Conservation (phyloP, 2,797 vertebrate species). For the Buceros bicornis region DNA sequence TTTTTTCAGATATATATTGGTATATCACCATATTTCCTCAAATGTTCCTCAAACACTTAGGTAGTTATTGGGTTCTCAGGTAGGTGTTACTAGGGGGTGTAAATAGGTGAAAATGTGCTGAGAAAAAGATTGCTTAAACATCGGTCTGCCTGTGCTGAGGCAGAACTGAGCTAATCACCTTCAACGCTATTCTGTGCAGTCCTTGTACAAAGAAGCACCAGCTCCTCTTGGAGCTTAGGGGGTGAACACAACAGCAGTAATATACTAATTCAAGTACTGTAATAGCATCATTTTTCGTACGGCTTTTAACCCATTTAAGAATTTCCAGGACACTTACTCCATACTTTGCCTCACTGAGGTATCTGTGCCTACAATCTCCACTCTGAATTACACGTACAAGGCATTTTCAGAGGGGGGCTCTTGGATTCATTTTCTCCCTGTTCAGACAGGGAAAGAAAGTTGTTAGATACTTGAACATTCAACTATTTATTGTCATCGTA, state of each 20-base stretch:
- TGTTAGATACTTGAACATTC: neutral
- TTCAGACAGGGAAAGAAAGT: neutral
- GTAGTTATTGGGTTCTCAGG: neutral
- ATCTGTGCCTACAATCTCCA: neutral
- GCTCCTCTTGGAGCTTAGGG: neutral
- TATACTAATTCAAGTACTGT: neutral
- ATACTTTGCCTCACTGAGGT: neutral
- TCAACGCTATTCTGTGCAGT: neutral
- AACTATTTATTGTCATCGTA: neutral
- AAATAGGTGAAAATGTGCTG: neutral
- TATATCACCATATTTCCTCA: neutral
- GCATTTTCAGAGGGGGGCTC: neutral
- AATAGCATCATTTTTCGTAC: neutral
- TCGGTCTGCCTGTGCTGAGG: neutral
- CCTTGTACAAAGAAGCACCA: neutral
- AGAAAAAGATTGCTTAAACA: neutral
- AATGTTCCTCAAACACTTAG: neutral
- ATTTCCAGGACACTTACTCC: neutral
- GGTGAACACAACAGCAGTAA: neutral
- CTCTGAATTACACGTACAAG: neutral
- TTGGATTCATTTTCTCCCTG: neutral
- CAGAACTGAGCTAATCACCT: neutral
- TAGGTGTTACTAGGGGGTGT: neutral
- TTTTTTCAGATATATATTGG: neutral
- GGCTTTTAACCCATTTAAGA: neutral